Percentiles rank a stretch among this genome's conserved stretches.
phyloP scores from a whole-genome alignment of 2,113 vertebrate genomes.

The Ibidorhyncha struthersii region DNA sequence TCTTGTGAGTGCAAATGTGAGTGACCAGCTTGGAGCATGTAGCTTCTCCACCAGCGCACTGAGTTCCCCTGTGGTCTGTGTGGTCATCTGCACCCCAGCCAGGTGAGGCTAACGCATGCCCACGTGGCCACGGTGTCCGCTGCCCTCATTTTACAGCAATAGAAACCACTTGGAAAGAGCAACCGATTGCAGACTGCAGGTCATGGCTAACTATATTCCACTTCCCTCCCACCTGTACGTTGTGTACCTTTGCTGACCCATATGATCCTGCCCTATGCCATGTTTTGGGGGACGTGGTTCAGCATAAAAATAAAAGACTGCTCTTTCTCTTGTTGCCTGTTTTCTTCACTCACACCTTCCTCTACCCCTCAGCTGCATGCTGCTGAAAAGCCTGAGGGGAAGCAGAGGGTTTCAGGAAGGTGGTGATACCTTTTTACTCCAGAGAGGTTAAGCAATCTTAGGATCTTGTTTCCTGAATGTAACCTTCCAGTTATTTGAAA shows the following conservation, averaged over 20 bases:
- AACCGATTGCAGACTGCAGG: not conserved
- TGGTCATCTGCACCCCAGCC: too few relatives aligned
- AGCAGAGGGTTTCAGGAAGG: not conserved
- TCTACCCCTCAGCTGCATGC: not conserved
- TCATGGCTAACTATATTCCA: not conserved
- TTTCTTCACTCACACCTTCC: not conserved
- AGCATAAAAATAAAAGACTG: not conserved
- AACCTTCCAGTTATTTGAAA: not conserved
- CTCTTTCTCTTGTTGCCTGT: not conserved
- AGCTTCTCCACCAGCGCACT: fast-evolving
- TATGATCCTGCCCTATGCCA: not conserved
- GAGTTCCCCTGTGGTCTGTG: not conserved
- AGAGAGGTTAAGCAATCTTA: not conserved
- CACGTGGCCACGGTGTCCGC: fast-evolving
- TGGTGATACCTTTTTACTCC: not conserved
- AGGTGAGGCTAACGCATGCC: not conserved
- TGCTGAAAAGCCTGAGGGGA: not conserved
- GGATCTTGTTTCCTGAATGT: not conserved
- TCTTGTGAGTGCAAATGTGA: not conserved
- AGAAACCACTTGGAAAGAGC: not conserved
- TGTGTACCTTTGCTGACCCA: not conserved
- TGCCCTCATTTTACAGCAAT: not conserved
- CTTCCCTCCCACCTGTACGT: not conserved
- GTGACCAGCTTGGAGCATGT: not conserved
- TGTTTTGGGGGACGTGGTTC: not conserved